Evolutionary conservation across 2,113 vertebrate species (phyloP).

Genomic region (Poeciliopsis turrubarensis): DNA sequence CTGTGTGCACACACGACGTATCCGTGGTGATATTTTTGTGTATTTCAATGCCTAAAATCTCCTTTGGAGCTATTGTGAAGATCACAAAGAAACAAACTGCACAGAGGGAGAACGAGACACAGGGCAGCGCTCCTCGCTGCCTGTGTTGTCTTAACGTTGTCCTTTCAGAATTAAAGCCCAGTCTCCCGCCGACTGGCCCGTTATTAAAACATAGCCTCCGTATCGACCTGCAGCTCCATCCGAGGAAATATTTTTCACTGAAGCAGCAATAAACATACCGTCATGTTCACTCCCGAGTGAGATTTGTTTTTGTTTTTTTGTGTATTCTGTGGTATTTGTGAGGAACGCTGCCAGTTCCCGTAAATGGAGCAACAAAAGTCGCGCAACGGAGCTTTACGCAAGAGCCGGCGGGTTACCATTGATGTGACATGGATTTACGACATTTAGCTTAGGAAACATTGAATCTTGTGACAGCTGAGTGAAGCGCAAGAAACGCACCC

Average conservation of each 20-base stretch:
- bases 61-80: conserved; percentile 16
- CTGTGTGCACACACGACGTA: conserved; percentile 34
- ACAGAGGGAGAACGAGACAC: conserved; percentile 29
- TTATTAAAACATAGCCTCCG: conserved; percentile 15
- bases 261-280: conserved; percentile 16
- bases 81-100: conserved; percentile 9
- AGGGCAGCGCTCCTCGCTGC: conserved; percentile 37
- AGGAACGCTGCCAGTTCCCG: not conserved
- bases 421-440: conserved; percentile 33
- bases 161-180: conserved; percentile 40
- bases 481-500: not conserved
- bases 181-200: conserved; percentile 10
- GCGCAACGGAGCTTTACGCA: not conserved
- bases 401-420: conserved; percentile 18
- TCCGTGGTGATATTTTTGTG: conserved; percentile 34
- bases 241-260: conserved; percentile 1
- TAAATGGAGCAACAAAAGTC: not conserved
- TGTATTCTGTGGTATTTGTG: not conserved
- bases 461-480: conserved; percentile 11
- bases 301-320: not conserved
- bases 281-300: not conserved
- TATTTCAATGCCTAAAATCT: conserved; percentile 36
- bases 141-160: conserved; percentile 45
- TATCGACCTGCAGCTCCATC: not conserved
- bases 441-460: conserved; percentile 38